Evolutionary conservation across 2,888 invertebrate genomes (phyloP).

Genomic region (Apoderus coryli): DNA sequence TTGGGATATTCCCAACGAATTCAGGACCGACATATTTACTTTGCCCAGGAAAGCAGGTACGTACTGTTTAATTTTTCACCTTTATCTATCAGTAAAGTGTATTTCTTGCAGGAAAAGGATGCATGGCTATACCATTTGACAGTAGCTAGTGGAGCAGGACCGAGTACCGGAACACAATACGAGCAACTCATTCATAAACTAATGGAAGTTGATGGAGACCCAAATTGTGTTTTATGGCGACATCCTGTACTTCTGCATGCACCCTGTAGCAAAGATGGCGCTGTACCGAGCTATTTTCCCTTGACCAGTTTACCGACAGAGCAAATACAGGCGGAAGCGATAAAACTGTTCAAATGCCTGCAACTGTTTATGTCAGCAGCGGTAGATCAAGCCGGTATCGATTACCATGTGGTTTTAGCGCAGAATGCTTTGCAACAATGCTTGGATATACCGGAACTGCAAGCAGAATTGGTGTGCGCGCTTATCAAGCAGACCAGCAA

Average conservation of each 20-base stretch:
- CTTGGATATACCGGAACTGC: constrained; percentile 76
- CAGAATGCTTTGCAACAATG: constrained; percentile 93
- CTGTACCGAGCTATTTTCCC: constrained; percentile 55
- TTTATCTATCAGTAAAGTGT: neutral
- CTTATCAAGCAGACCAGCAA: constrained; percentile 86
- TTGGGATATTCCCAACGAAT: constrained; percentile 88
- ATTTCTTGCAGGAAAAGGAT: constrained; percentile 57
- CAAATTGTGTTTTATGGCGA: constrained; percentile 85
- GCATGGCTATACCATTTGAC: constrained; percentile 74
- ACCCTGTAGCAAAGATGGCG: constrained; percentile 67
- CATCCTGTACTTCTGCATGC: constrained; percentile 76
- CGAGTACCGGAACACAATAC: constrained; percentile 86
- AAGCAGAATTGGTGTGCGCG: constrained; percentile 85
- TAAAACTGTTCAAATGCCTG: constrained; percentile 91
- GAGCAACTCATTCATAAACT: constrained; percentile 91
- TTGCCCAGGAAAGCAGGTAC: constrained; percentile 67
- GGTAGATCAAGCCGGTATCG: constrained; percentile 89
- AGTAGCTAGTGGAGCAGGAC: constrained; percentile 84
- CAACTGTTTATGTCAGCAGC: constrained; percentile 93
- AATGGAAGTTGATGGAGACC: constrained; percentile 92
- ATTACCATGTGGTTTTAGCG: constrained; percentile 93
- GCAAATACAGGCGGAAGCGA: constrained; percentile 72
- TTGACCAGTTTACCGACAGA: constrained; percentile 84
- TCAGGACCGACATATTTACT: constrained; percentile 90
- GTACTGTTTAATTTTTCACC: constrained; percentile 3